phyloP scores from a whole-genome alignment of 1,140 invertebrate genomes.

The Conopomorpha cramerella region DNA sequence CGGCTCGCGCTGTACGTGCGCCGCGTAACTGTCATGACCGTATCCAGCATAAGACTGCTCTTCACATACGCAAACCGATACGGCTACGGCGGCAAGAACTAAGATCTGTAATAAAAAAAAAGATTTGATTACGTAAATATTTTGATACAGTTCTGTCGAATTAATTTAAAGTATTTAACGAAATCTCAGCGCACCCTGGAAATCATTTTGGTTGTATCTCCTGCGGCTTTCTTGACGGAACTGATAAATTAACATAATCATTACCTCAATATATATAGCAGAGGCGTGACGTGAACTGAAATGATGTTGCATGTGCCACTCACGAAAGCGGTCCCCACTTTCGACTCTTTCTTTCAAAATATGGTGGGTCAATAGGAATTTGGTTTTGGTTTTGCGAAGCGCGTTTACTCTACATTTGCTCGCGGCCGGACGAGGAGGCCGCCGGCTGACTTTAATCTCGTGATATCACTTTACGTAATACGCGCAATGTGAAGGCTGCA shows the following conservation, averaged over 20 bases:
- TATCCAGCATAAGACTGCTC: constrained; percentile 10
- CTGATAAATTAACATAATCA: constrained; percentile 50
- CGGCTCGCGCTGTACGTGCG: constrained; percentile 20
- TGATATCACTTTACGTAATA: no score
- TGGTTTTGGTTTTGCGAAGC: no score
- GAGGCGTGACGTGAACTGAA: constrained; percentile 51
- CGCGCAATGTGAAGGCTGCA: no score
- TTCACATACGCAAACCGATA: constrained; percentile 5
- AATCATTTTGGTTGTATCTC: constrained; percentile 49
- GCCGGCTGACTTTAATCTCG: no score
- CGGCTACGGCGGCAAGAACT: constrained; percentile 16
- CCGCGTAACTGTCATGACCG: constrained; percentile 26
- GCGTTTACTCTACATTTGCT: no score
- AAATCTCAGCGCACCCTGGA: constrained; percentile 30
- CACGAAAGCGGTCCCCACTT: no score
- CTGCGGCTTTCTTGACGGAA: constrained; percentile 47
- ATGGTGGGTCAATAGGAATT: no score
- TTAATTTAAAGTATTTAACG: neutral
- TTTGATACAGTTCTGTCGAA: neutral
- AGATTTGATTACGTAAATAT: constrained; percentile 1
- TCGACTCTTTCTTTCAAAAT: no score
- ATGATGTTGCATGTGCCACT: no score
- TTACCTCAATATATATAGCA: constrained; percentile 57
- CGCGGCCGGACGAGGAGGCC: no score
- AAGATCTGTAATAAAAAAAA: constrained; percentile 27